These are phyloP conservation scores for Balaeniceps rex DNA, from an alignment of 2,113 vertebrate species.

Conservation along the genomic window DNA sequence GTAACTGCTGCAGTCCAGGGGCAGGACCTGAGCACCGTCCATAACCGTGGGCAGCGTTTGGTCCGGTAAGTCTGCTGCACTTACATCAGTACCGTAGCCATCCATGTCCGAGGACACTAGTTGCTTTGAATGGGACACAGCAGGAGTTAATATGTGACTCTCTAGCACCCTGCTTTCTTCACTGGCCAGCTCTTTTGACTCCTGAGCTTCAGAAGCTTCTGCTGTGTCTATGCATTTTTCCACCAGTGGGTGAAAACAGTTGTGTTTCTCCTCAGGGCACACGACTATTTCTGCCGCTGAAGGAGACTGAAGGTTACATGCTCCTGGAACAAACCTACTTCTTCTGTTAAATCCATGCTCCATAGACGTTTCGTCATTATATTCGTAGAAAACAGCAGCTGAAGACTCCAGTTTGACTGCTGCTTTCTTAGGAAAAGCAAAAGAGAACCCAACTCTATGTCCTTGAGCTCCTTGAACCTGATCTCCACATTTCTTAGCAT, in stretches of 20 bases:
- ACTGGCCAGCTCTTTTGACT: conserved; percentile 15
- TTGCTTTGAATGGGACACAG: conserved; percentile 14
- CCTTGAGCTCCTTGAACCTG: conserved; percentile 66
- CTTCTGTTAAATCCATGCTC: conserved; percentile 68
- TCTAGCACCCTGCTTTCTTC: not conserved
- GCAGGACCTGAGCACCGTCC: not conserved
- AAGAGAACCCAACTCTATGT: conserved; percentile 83
- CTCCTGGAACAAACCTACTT: conserved; percentile 71
- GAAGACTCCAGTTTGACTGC: conserved; percentile 84
- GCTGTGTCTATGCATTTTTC: conserved; percentile 16
- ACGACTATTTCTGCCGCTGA: conserved; percentile 51
- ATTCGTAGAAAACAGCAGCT: conserved; percentile 85
- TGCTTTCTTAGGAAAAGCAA: conserved; percentile 87
- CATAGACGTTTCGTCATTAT: conserved; percentile 73
- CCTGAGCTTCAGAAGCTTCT: conserved; percentile 34
- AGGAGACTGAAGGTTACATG: conserved; percentile 55
- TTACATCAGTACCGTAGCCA: not conserved
- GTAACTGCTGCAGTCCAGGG: not conserved
- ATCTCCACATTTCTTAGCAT: conserved; percentile 62
- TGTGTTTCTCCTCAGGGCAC: conserved; percentile 59
- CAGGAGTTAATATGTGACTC: not conserved
- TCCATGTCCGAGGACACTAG: not conserved
- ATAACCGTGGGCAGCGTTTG: not conserved
- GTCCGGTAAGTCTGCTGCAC: not conserved
- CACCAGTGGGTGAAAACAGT: not conserved